Conservation (phyloP, 2,888 invertebrate genomes). For the Panorpa germanica region DNA sequence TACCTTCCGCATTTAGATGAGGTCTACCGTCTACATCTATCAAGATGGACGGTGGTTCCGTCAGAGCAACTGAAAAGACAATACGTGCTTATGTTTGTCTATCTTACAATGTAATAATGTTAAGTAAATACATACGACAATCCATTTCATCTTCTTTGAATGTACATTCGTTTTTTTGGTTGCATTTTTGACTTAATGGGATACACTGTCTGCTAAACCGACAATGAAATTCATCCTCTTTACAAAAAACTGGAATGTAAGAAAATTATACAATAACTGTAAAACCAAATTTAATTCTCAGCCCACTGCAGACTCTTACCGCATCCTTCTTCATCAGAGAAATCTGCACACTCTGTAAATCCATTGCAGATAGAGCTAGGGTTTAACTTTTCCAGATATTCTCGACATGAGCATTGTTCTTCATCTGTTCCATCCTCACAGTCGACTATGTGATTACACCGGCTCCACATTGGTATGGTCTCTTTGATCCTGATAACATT, state of each 20-base stretch:
- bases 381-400: conserved; percentile 33
- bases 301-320: conserved; percentile 26
- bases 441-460: conserved; percentile 49
- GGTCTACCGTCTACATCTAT: conserved; percentile 42
- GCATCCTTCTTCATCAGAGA: conserved; percentile 56
- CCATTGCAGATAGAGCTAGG: conserved; percentile 54
- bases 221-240: conserved; percentile 38
- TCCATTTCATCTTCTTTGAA: conserved; percentile 58
- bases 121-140: conserved; percentile 39
- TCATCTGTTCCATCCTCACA: conserved; percentile 77
- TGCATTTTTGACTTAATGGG: conserved; percentile 36
- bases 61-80: conserved; percentile 38
- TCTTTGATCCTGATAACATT: no score
- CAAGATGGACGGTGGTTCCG: conserved; percentile 37
- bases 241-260: conserved; percentile 32
- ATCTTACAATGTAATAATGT: conserved; percentile 1
- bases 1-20: conserved; percentile 34
- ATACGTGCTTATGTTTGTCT: background rate
- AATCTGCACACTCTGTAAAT: conserved; percentile 49
- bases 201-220: conserved; percentile 43
- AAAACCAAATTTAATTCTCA: conserved; percentile 5
- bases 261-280: conserved; percentile 3
- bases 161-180: conserved; percentile 42
- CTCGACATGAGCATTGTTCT: conserved; percentile 48
- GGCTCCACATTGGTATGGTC: conserved; percentile 32